phyloP scores from a whole-genome alignment of 1,140 invertebrate species.

The Sesamia nonagrioides region DNA sequence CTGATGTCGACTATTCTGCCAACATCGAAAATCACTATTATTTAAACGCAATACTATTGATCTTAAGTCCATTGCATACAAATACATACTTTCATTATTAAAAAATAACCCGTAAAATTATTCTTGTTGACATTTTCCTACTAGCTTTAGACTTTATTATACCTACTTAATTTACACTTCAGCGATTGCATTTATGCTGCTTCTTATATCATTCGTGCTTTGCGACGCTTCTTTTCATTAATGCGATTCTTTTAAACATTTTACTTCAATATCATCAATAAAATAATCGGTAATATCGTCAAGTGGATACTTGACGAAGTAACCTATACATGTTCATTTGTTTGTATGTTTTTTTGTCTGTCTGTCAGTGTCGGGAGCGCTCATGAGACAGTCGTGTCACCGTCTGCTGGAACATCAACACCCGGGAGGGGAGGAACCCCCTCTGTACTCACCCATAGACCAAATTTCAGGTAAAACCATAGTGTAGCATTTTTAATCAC shows the following conservation, averaged over 20 bases:
- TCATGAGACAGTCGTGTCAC: constrained; percentile 88
- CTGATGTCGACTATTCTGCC: too few species aligned
- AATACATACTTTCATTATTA: neutral
- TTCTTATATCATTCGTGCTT: neutral
- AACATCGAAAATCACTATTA: too few species aligned
- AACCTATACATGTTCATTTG: too few species aligned
- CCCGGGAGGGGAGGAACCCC: constrained; percentile 83
- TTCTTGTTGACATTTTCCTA: neutral
- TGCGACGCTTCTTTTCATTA: neutral
- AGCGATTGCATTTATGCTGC: neutral
- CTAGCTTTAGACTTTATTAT: neutral
- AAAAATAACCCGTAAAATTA: too few species aligned
- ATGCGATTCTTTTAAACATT: neutral
- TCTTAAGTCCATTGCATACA: neutral
- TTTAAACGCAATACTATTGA: neutral
- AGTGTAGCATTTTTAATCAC: neutral
- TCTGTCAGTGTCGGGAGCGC: constrained; percentile 80
- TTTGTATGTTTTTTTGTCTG: constrained; percentile 47
- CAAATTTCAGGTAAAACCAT: constrained; percentile 85
- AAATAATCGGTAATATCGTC: neutral
- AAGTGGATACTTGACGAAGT: too few species aligned
- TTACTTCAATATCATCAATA: neutral
- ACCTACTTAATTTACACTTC: neutral
- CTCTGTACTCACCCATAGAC: constrained; percentile 84
- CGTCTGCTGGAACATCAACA: constrained; percentile 87